Conservation (phyloP, 2,797 vertebrate genomes). For the Pteropus rufus region DNA sequence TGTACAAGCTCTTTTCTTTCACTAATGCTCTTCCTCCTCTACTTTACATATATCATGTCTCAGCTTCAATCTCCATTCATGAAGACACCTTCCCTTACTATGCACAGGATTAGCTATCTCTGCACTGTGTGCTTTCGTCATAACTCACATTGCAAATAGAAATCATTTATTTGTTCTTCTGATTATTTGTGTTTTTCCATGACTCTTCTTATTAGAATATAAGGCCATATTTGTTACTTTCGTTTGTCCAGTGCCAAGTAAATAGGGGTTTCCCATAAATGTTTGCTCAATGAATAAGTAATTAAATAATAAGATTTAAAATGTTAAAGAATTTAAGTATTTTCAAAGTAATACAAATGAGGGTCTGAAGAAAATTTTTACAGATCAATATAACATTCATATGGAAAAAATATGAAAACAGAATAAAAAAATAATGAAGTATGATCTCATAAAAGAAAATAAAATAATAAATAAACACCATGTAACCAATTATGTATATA, state of each 20-base stretch:
- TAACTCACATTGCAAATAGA: constrained; percentile 7
- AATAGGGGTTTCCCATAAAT: neutral
- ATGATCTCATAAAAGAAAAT: neutral
- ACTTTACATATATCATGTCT: neutral
- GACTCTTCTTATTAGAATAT: neutral
- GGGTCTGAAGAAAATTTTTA: neutral
- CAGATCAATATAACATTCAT: neutral
- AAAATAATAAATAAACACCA: neutral
- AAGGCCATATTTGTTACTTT: neutral
- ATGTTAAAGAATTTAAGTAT: neutral
- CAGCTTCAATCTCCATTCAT: neutral
- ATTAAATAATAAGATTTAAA: neutral
- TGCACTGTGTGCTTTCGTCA: neutral
- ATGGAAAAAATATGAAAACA: neutral
- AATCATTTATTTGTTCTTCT: neutral
- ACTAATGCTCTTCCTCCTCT: neutral
- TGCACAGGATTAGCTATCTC: neutral
- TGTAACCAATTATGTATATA: neutral
- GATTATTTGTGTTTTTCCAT: neutral
- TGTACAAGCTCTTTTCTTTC: neutral
- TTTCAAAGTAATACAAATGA: neutral
- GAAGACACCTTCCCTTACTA: neutral
- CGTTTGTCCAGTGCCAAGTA: neutral
- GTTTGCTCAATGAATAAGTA: neutral
- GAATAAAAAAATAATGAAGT: neutral